Evolutionary conservation across 2,797 vertebrate species (phyloP).

Genomic region (Helarctos malayanus): DNA sequence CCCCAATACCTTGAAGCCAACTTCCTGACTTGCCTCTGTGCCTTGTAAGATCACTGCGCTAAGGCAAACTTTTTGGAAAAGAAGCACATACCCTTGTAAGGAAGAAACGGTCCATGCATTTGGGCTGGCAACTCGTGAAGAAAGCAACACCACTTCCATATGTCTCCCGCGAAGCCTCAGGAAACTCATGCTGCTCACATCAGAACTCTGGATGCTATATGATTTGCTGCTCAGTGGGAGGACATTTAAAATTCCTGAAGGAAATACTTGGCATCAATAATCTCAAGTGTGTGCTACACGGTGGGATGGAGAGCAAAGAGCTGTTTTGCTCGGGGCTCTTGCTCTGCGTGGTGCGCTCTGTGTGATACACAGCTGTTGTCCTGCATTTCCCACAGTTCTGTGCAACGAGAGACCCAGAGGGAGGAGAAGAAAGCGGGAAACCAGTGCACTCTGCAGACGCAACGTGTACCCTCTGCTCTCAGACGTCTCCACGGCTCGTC

Average conservation of each 20-base stretch:
- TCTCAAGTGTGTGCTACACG: neutral
- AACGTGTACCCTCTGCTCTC: neutral
- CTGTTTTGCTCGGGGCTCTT: constrained; percentile 54
- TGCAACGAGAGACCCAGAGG: neutral
- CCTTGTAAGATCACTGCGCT: neutral
- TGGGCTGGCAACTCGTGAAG: constrained; percentile 11
- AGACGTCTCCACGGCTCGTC: neutral
- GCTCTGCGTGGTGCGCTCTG: neutral
- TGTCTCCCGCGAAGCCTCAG: constrained; percentile 60
- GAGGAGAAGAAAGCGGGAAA: neutral
- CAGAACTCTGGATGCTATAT: constrained; percentile 51
- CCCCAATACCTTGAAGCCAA: neutral
- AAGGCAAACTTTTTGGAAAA: constrained; percentile 61
- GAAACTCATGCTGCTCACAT: constrained; percentile 61
- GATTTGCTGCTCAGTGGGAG: constrained; percentile 76
- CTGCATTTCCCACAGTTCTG: neutral
- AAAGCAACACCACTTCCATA: constrained; percentile 51
- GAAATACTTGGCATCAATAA: constrained; percentile 70
- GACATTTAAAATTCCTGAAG: constrained; percentile 73
- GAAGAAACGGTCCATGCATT: constrained; percentile 52
- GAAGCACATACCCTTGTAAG: neutral
- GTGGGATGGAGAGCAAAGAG: constrained; percentile 33
- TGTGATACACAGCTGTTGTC: neutral
- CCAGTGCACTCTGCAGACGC: rapidly evolving
- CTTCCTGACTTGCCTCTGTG: neutral